A percentile compares a stretch with the other conserved stretches of the same genome.
Conservation (phyloP, 1,140 invertebrate species). For the Dolichoris vasculosae region DNA sequence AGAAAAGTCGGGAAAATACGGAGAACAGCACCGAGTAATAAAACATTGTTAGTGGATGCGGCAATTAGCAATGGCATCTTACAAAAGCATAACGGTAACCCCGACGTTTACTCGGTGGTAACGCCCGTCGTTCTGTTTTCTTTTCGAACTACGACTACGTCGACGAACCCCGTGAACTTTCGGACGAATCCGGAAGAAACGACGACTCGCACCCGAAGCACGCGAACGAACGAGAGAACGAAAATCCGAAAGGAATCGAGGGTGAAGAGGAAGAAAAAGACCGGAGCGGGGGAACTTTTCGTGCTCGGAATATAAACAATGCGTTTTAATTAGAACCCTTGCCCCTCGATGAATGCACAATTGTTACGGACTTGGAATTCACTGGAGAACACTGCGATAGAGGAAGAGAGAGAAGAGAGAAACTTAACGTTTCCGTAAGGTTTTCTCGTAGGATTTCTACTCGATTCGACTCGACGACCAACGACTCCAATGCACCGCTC, state of each 20-base stretch:
- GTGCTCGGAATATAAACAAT: conserved; percentile 73
- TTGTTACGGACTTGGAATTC: conserved; percentile 57
- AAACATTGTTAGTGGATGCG: background rate
- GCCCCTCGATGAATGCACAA: conserved; percentile 67
- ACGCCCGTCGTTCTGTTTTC: background rate
- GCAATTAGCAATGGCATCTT: background rate
- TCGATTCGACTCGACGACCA: background rate
- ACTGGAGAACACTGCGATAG: background rate
- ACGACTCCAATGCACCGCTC: background rate
- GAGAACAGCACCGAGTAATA: background rate
- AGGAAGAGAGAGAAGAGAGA: background rate
- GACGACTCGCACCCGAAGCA: background rate
- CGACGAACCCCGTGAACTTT: background rate
- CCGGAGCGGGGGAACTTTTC: conserved; percentile 49
- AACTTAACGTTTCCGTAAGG: background rate
- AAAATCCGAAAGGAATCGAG: conserved; percentile 40
- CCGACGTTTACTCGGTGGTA: background rate
- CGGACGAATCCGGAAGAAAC: background rate
- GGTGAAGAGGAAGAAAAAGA: background rate
- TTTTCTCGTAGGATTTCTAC: conserved; percentile 23
- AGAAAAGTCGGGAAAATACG: background rate
- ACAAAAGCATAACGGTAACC: background rate
- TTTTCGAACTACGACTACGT: background rate
- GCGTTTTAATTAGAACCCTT: conserved; percentile 72
- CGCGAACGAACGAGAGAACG: conserved; percentile 46